These are phyloP conservation scores for Ahaetulla prasina DNA, from an alignment of 2,113 vertebrate species.

Conservation along the genomic window DNA sequence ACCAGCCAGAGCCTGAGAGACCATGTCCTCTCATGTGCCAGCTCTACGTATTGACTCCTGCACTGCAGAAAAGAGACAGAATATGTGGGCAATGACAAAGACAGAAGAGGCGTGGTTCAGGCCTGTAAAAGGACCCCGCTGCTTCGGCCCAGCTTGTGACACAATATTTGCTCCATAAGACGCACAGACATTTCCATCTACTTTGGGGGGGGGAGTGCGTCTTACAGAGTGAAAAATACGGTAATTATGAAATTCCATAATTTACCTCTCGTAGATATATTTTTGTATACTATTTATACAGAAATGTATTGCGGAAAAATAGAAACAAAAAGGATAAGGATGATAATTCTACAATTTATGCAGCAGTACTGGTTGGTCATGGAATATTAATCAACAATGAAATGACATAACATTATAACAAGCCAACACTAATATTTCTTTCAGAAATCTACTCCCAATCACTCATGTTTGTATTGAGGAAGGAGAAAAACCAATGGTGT, in stretches of 20 bases:
- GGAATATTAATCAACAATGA: not conserved
- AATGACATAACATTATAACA: not conserved
- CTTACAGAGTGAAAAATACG: no score
- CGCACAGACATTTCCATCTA: no score
- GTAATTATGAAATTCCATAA: not conserved
- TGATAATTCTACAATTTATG: not conserved
- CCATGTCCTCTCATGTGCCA: no score
- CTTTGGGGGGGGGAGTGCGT: no score
- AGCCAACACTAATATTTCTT: constrained; percentile 5
- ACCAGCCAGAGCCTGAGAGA: no score
- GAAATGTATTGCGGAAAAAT: not conserved
- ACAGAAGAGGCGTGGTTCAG: no score
- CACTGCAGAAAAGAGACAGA: no score
- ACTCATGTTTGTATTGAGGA: constrained; percentile 95
- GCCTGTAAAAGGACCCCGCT: no score
- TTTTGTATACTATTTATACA: not conserved
- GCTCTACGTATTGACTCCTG: no score
- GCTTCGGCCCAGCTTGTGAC: no score
- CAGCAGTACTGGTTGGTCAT: not conserved
- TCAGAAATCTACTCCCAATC: constrained; percentile 92
- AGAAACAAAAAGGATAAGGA: not conserved
- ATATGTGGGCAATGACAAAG: no score
- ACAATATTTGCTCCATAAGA: no score
- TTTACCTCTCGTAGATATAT: not conserved
- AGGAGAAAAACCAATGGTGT: constrained; percentile 95